phyloP scores from a whole-genome alignment of 2,113 vertebrate species.

The Carettochelys insculpta region DNA sequence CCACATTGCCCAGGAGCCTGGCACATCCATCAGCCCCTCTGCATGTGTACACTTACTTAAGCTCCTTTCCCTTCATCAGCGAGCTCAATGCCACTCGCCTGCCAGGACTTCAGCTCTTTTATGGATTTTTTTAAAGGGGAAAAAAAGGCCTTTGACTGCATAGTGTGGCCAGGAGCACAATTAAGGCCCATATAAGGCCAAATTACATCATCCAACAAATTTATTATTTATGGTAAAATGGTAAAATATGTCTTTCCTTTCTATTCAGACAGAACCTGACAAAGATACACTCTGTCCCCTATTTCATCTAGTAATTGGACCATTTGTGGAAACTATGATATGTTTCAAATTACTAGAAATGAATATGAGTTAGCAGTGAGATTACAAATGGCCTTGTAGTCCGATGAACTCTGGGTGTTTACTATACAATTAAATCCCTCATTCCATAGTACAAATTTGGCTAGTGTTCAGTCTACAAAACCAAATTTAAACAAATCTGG shows the following conservation, averaged over 20 bases:
- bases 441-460: fast-evolving
- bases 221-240: fast-evolving
- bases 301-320: too few relatives aligned
- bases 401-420: fast-evolving
- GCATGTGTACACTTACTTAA: too few relatives aligned
- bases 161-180: fast-evolving
- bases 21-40: too few relatives aligned
- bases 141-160: not conserved
- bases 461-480: not conserved
- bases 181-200: not conserved
- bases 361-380: not conserved
- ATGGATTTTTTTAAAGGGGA: not conserved
- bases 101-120: not conserved
- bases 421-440: not conserved
- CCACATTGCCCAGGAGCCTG: too few relatives aligned
- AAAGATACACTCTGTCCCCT: fast-evolving
- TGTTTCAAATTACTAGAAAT: not conserved
- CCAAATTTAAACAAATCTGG: not conserved
- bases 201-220: not conserved
- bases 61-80: too few relatives aligned
- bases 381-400: fast-evolving
- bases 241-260: not conserved
- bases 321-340: not conserved
- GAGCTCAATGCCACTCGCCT: too few relatives aligned
- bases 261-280: not conserved